Conservation (phyloP, 2,113 vertebrate genomes). For the Nothoprocta perdicaria region DNA sequence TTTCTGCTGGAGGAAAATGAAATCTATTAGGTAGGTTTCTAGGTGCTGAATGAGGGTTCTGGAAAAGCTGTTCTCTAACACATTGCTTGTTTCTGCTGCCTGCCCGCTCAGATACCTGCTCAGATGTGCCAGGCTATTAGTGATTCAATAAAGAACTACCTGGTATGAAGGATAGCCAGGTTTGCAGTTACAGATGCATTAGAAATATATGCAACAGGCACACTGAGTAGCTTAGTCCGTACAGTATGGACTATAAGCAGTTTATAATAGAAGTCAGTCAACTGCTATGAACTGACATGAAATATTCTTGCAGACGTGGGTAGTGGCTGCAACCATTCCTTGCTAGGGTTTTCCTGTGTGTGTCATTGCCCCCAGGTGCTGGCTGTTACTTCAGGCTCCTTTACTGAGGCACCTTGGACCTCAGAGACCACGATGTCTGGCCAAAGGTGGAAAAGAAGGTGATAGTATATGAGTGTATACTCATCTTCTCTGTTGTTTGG, state of each 20-base stretch:
- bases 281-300: neutral
- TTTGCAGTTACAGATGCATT: neutral
- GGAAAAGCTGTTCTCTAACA: neutral
- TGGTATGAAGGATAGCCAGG: neutral
- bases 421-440: neutral
- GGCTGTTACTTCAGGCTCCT: neutral
- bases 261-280: neutral
- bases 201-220: neutral
- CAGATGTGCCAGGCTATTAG: neutral
- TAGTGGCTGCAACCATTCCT: neutral
- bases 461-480: neutral
- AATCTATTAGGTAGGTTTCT: neutral
- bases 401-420: neutral
- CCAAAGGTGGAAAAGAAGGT: neutral
- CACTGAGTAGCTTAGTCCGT: neutral
- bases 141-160: neutral
- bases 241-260: neutral
- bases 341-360: neutral
- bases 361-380: neutral
- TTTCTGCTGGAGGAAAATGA: constrained; percentile 12
- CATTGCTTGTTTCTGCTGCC: neutral
- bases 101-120: neutral
- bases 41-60: neutral
- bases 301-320: neutral
- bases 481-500: neutral